phyloP scores from a whole-genome alignment of 2,113 vertebrate genomes.

The Pampusana beccarii region DNA sequence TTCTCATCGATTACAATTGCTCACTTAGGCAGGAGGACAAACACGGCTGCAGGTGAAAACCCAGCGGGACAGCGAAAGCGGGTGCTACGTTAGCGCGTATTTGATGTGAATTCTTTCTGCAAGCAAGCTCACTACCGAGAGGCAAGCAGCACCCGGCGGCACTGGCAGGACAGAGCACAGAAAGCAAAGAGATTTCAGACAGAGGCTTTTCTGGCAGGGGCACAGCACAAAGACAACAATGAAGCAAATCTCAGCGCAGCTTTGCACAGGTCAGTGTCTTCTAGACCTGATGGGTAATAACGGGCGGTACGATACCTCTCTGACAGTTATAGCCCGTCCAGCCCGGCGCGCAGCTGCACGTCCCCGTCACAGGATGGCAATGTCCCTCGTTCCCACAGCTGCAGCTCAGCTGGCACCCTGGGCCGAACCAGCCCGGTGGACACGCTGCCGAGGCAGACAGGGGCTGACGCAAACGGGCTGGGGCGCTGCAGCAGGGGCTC shows the following conservation, averaged over 20 bases:
- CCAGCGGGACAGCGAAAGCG: fast-evolving
- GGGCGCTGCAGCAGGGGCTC: fast-evolving
- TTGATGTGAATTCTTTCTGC: not conserved
- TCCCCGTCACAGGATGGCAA: constrained; percentile 83
- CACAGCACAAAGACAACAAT: fast-evolving
- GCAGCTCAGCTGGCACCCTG: constrained; percentile 83
- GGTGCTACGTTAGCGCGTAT: fast-evolving
- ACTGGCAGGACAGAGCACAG: fast-evolving
- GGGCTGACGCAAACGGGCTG: not conserved
- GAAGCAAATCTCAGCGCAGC: fast-evolving
- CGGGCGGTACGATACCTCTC: constrained; percentile 69
- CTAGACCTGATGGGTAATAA: fast-evolving
- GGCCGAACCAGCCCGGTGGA: constrained; percentile 83
- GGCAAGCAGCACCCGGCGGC: not conserved
- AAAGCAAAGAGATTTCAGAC: not conserved
- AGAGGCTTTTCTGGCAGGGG: not conserved
- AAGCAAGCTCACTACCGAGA: not conserved
- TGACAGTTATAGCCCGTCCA: constrained; percentile 87
- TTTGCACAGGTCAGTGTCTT: fast-evolving
- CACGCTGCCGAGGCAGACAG: constrained; percentile 73
- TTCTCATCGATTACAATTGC: not conserved
- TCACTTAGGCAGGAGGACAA: not conserved
- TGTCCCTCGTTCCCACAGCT: constrained; percentile 85
- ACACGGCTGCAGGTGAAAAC: fast-evolving
- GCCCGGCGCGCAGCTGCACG: constrained; percentile 84